These are phyloP conservation scores for Drosophila yakuba DNA, from an alignment of 1,140 invertebrate genomes.

Conservation along the genomic window DNA sequence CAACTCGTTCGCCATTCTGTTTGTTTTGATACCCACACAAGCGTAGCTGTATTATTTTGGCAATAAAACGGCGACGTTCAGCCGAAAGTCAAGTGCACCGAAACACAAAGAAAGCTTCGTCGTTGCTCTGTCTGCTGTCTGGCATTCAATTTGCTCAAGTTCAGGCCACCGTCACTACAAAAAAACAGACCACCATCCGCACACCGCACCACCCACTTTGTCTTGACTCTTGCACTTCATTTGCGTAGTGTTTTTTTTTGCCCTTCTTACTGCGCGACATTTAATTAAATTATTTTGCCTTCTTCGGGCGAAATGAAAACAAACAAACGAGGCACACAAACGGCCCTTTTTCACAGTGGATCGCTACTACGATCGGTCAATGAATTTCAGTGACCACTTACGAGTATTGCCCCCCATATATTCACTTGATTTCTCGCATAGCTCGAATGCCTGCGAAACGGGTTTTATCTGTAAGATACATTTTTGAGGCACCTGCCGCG, in stretches of 20 bases:
- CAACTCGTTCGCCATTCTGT: slow-evolving; percentile 58
- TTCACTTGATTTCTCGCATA: slow-evolving; percentile 21
- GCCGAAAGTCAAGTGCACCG: slow-evolving; percentile 78
- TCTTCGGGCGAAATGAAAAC: slow-evolving; percentile 48
- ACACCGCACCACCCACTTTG: slow-evolving; percentile 24
- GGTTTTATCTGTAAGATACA: slow-evolving; percentile 54
- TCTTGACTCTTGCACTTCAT: slow-evolving; percentile 60
- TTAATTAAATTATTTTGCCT: slow-evolving; percentile 74
- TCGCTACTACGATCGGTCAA: slow-evolving; percentile 58
- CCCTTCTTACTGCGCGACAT: slow-evolving; percentile 56
- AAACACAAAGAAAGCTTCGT: slow-evolving; percentile 65
- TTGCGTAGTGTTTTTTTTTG: slow-evolving; percentile 46
- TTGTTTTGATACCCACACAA: slow-evolving; percentile 47
- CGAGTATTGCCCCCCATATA: slow-evolving; percentile 8
- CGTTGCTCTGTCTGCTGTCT: slow-evolving; percentile 47
- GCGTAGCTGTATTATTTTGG: slow-evolving; percentile 62
- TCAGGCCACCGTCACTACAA: slow-evolving; percentile 44
- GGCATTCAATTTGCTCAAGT: slow-evolving; percentile 66
- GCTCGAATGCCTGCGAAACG: slow-evolving; percentile 47
- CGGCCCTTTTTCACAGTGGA: slow-evolving; percentile 24
- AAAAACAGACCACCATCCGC: slow-evolving; percentile 15
- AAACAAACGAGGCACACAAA: slow-evolving; percentile 55
- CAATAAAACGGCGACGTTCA: slow-evolving; percentile 71
- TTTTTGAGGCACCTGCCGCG: slow-evolving; percentile 28
- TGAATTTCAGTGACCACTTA: slow-evolving; percentile 43